Evolutionary conservation across 2,888 invertebrate genomes (phyloP).

Genomic region (Parthenolecanium corni): DNA sequence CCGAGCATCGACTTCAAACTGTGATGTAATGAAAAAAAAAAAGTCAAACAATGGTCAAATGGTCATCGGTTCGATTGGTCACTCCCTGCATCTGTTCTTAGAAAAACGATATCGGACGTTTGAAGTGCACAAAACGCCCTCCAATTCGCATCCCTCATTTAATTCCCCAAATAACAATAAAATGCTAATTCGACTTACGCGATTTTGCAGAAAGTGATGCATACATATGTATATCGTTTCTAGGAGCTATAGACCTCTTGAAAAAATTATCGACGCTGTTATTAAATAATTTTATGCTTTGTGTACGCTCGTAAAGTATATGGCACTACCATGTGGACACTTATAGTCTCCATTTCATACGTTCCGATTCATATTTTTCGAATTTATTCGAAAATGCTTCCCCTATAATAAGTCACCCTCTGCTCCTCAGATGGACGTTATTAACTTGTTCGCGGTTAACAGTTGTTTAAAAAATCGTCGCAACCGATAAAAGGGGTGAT

Average conservation of each 20-base stretch:
- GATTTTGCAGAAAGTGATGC: background rate
- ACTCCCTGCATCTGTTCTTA: conserved; percentile 22
- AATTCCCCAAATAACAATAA: conserved; percentile 2
- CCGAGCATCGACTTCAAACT: conserved; percentile 11
- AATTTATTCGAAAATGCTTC: too few relatives aligned
- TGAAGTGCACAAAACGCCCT: background rate
- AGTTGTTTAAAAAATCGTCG: conserved; percentile 1
- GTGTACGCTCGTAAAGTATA: conserved; percentile 26
- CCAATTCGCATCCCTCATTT: background rate
- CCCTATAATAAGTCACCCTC: too few relatives aligned
- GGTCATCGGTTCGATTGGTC: conserved; percentile 23
- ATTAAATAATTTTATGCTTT: conserved; percentile 26
- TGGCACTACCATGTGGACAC: background rate
- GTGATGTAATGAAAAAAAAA: conserved; percentile 11
- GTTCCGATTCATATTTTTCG: too few relatives aligned
- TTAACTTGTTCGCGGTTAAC: background rate
- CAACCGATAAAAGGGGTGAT: background rate
- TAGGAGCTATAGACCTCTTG: too few relatives aligned
- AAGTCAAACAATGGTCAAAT: conserved; percentile 10
- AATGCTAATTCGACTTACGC: conserved; percentile 5
- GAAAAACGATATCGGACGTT: too few relatives aligned
- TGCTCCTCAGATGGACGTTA: too few relatives aligned
- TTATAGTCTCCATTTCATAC: background rate
- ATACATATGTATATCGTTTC: background rate
- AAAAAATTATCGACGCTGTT: background rate